Conservation (phyloP, 2,888 invertebrate species). For the Danaus chrysippus region DNA sequence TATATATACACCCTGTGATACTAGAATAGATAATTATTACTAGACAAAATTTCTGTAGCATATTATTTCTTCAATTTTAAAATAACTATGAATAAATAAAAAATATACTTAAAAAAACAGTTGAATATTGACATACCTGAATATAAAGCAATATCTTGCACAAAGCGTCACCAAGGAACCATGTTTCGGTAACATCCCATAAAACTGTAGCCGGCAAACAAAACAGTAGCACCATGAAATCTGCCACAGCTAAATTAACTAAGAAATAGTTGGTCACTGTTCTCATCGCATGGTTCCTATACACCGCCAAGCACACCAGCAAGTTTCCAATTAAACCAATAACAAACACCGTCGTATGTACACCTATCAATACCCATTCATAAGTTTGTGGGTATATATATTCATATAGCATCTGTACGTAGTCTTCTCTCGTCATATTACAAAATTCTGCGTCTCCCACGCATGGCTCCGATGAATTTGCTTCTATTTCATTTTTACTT, state of each 20-base stretch:
- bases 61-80: no score
- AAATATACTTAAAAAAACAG: neutral
- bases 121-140: constrained; percentile 82
- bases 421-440: constrained; percentile 77
- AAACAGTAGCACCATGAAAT: constrained; percentile 92
- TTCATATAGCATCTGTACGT: constrained; percentile 78
- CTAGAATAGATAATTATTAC: no score
- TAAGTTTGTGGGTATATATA: constrained; percentile 84
- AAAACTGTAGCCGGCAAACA: constrained; percentile 93
- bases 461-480: constrained; percentile 49
- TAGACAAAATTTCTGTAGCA: no score
- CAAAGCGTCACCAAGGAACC: constrained; percentile 90
- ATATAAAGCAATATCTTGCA: constrained; percentile 94
- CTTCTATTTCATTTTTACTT: constrained; percentile 11
- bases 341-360: constrained; percentile 87
- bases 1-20: no score
- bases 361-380: constrained; percentile 88
- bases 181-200: constrained; percentile 95
- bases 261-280: constrained; percentile 96
- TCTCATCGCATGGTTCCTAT: constrained; percentile 91
- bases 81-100: neutral
- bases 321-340: constrained; percentile 91
- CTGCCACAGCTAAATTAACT: constrained; percentile 92
- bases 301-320: constrained; percentile 92
- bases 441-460: constrained; percentile 66